Conservation (phyloP, 1,140 invertebrate genomes). For the Polypedilum pembai region DNA sequence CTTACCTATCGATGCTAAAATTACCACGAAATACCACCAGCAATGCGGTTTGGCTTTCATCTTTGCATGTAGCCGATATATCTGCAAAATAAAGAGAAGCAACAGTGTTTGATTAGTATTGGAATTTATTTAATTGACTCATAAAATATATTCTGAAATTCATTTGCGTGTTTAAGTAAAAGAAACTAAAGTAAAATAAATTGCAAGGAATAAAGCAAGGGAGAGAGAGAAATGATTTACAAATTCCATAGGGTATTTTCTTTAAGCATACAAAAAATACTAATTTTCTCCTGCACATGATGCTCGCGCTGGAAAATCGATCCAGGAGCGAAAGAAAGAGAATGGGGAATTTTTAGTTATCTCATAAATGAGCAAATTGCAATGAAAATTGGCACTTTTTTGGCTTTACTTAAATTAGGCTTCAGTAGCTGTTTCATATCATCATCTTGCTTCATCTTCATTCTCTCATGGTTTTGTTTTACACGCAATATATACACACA, state of each 20-base stretch:
- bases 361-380: conserved; percentile 7
- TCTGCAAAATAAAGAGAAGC: neutral
- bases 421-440: neutral
- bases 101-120: neutral
- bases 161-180: neutral
- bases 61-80: conserved; percentile 21
- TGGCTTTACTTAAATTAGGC: neutral
- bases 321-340: neutral
- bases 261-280: neutral
- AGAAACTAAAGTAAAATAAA: neutral
- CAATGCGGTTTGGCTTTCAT: conserved; percentile 26
- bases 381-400: conserved; percentile 21
- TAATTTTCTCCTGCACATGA: neutral
- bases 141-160: neutral
- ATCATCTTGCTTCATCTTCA: neutral
- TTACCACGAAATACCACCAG: conserved; percentile 26
- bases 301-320: neutral
- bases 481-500: neutral
- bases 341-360: neutral
- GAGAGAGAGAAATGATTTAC: neutral
- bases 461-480: conserved; percentile 1
- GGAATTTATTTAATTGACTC: neutral
- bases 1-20: conserved; percentile 23
- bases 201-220: neutral
- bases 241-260: too few species aligned